These are phyloP conservation scores for Atlantisia rogersi DNA, from an alignment of 2,113 vertebrate genomes.

Conservation along the genomic window DNA sequence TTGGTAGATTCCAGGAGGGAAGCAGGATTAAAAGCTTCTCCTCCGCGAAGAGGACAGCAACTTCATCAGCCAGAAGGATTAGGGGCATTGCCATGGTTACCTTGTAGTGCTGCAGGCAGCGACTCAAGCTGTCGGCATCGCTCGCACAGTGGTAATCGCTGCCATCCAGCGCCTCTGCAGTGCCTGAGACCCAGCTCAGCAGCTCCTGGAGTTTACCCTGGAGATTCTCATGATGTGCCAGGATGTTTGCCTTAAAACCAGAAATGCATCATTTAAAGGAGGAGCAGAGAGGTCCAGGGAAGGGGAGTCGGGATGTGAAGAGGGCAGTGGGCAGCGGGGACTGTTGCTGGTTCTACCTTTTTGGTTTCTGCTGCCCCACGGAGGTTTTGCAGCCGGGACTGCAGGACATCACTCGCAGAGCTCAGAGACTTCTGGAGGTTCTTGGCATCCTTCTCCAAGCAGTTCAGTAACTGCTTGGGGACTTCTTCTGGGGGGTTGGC, in stretches of 20 bases:
- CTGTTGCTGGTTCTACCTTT: conserved; percentile 74
- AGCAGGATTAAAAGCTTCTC: conserved; percentile 47
- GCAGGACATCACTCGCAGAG: conserved; percentile 77
- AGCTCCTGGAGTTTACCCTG: conserved; percentile 78
- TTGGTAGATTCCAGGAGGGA: not conserved
- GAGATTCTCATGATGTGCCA: conserved; percentile 70
- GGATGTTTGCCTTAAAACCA: conserved; percentile 63
- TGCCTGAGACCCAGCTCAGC: conserved; percentile 79
- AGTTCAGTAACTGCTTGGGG: conserved; percentile 87
- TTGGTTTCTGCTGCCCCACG: conserved; percentile 70
- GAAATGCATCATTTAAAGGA: accelerated
- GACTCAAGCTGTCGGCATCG: conserved; percentile 34
- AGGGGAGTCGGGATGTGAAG: accelerated
- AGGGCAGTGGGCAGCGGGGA: not conserved
- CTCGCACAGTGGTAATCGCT: not conserved
- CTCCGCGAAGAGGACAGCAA: not conserved
- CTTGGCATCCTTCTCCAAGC: conserved; percentile 90
- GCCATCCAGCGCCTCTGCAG: conserved; percentile 6
- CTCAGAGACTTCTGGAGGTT: conserved; percentile 87
- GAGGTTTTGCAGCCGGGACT: conserved; percentile 79
- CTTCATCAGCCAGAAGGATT: conserved; percentile 1
- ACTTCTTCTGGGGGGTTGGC: conserved; percentile 80
- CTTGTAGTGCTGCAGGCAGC: conserved; percentile 77
- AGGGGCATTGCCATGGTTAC: conserved; percentile 70
- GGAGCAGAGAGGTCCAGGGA: accelerated